Conservation (phyloP, 1,140 invertebrate genomes). For the Himalopsyche phryganea region DNA sequence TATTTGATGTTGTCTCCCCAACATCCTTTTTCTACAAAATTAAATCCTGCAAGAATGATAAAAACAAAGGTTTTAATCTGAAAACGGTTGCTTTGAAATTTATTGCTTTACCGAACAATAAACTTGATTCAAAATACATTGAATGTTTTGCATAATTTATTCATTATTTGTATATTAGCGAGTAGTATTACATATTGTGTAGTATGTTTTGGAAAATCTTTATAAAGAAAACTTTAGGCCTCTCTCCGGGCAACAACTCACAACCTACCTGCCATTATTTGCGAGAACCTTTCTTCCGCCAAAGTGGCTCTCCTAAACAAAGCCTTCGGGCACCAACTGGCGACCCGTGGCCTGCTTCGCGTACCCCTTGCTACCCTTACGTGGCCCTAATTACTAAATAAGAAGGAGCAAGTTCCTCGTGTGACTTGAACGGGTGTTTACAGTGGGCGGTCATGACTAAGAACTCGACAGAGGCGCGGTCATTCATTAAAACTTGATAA, state of each 20-base stretch:
- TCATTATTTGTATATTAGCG: background rate
- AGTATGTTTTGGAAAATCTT: no score
- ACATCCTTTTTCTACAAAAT: conserved; percentile 12
- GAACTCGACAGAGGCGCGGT: conserved; percentile 18
- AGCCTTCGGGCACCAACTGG: background rate
- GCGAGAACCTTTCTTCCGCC: conserved; percentile 14
- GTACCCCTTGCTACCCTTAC: background rate
- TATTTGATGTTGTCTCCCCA: conserved; percentile 31
- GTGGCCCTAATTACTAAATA: conserved; percentile 29
- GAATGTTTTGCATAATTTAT: background rate
- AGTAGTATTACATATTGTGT: no score
- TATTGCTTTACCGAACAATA: no score
- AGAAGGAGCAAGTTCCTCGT: conserved; percentile 18
- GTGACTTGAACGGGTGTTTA: conserved; percentile 3
- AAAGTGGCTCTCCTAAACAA: conserved; percentile 13
- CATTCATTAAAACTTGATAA: conserved; percentile 35
- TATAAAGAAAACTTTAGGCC: no score
- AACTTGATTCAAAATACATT: background rate
- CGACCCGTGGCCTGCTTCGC: no score
- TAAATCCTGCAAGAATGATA: conserved; percentile 11
- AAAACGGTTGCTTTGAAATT: no score
- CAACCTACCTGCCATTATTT: background rate
- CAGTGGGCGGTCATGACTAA: conserved; percentile 6
- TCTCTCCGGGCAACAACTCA: no score
- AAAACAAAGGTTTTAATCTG: background rate